phyloP scores from a whole-genome alignment of 2,888 invertebrate species.

The Phymatocera aterrima region DNA sequence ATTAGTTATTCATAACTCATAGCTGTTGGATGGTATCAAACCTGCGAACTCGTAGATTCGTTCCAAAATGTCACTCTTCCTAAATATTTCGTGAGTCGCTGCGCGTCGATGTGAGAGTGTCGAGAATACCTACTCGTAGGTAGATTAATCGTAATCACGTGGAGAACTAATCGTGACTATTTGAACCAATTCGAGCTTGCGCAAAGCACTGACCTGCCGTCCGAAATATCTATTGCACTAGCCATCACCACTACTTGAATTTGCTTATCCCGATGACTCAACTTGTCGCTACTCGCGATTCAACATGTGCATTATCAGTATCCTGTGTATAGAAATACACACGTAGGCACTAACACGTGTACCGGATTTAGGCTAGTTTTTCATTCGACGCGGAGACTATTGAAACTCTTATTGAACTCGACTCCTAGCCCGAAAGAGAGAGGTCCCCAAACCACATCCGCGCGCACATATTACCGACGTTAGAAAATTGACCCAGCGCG shows the following conservation, averaged over 20 bases:
- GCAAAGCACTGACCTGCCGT: slow-evolving; percentile 25
- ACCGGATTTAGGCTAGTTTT: slow-evolving; percentile 24
- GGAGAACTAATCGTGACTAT: slow-evolving; percentile 24
- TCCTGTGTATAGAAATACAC: not conserved
- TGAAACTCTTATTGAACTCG: slow-evolving; percentile 44
- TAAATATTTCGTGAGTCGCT: slow-evolving; percentile 22
- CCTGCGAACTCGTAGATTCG: not conserved
- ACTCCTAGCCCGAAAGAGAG: slow-evolving; percentile 54
- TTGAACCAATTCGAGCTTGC: slow-evolving; percentile 6
- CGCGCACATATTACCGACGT: slow-evolving; percentile 18
- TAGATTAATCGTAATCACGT: slow-evolving; percentile 36
- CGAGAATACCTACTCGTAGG: not conserved
- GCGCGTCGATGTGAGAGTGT: not conserved
- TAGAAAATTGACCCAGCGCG: slow-evolving; percentile 41
- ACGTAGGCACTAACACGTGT: not conserved
- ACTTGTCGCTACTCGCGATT: not conserved
- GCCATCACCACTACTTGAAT: not conserved
- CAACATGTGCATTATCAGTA: not conserved
- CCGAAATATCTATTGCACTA: slow-evolving; percentile 21
- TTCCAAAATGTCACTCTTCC: not conserved
- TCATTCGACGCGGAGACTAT: slow-evolving; percentile 26
- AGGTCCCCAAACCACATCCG: slow-evolving; percentile 41
- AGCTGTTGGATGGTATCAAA: slow-evolving; percentile 8
- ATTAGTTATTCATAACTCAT: not conserved
- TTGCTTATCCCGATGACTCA: not conserved